Evolutionary conservation across 2,797 vertebrate genomes (phyloP).

Genomic region (Myotis planiceps): DNA sequence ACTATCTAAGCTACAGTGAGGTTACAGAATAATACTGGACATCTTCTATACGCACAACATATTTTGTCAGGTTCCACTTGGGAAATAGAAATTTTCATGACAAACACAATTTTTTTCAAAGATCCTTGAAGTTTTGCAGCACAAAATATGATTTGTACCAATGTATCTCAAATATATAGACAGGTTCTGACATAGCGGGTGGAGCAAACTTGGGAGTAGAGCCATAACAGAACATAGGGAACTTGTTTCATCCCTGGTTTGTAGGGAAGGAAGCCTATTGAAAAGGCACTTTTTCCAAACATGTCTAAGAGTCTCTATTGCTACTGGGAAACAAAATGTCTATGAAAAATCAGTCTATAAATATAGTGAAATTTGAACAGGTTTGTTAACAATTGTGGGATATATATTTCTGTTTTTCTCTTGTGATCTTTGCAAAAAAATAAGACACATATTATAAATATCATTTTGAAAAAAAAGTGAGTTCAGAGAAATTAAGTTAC

Average conservation of each 20-base stretch:
- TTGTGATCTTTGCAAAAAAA: background rate
- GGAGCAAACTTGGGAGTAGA: background rate
- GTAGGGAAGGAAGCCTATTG: background rate
- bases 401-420: background rate
- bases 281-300: background rate
- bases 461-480: background rate
- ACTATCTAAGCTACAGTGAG: background rate
- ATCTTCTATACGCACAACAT: background rate
- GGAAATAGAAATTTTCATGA: background rate
- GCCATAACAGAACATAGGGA: accelerated
- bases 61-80: background rate
- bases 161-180: background rate
- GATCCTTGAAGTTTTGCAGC: background rate
- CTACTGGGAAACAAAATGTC: background rate
- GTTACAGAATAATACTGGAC: background rate
- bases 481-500: background rate
- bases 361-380: background rate
- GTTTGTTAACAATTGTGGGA: background rate
- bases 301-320: background rate
- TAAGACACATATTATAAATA: background rate
- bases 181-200: background rate
- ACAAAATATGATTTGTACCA: background rate
- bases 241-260: background rate
- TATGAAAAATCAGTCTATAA: background rate
- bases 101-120: background rate